Evolutionary conservation across 2,797 vertebrate genomes (phyloP), one percentile per base, ranked within the genome.

Genomic region (Gymnothorax javanicus): DNA sequence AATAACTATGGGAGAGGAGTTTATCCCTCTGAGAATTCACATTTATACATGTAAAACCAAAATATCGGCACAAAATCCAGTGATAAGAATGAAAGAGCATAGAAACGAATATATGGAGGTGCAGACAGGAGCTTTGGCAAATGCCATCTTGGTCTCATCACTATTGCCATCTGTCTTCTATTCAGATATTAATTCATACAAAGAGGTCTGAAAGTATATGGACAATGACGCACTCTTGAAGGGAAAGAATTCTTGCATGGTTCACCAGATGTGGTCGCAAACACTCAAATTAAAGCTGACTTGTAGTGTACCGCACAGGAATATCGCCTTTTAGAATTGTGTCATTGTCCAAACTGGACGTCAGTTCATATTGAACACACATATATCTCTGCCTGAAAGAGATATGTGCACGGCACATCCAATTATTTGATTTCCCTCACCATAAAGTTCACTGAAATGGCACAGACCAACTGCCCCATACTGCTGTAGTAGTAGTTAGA

Each of bases 401-500:
- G 62, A 67, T 43, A 43, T 43, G 33, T 20, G 57, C 82, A 62
- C 83, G 5, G 59, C 9, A 56, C 71, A 12, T 20, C 5, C 13
- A 11, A 43, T 43, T 4, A 58, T 83, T 25, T 6, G 58, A 50
- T 2, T 52, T 56, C 5, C 59, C 33, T 13, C 57, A 20, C 43
- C 52, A 83, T 59, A 56, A 20, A 57, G 52, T 12, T n/a, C n/a
- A 67, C n/a, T 54, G 52, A 84, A 73, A 84, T 87, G 82, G 82
- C 69, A 56, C 27, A 57, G 58, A 62, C 33, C 33, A 52, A 56
- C 17, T 20, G 7, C 84, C 8, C 67, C 82, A 67, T 84, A 33
- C 25, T 27, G 17, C n/a, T 83, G 27, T 56, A n/a, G 27, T 56
- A n/a, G 13, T 57, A 71, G 15, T 59, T 75, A 87, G 20, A 71